These are phyloP conservation scores for Sarcophilus harrisii DNA, from an alignment of 2,797 vertebrate species.

Conservation along the genomic window DNA sequence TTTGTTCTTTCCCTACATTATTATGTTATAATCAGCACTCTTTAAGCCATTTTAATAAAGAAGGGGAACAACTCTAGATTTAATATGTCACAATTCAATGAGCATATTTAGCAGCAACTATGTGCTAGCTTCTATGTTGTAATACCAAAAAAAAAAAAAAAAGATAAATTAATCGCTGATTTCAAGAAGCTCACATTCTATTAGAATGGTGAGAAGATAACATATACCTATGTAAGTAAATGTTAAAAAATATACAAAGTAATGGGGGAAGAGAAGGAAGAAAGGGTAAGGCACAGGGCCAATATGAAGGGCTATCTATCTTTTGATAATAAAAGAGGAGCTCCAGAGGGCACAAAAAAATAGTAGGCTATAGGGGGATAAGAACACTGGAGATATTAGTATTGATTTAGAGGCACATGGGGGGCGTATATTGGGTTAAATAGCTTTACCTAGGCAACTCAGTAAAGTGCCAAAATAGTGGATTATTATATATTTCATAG, in stretches of 20 bases:
- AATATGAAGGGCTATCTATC: not conserved
- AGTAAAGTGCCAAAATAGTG: not conserved
- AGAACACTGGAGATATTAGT: not conserved
- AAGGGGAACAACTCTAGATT: not conserved
- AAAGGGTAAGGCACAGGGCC: not conserved
- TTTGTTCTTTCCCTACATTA: not conserved
- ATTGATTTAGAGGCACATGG: not conserved
- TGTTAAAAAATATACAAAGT: not conserved
- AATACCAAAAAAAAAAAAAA: not conserved
- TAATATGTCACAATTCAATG: not conserved
- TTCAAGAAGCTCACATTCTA: not conserved
- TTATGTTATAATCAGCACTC: conserved; percentile 16
- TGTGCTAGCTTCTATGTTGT: not conserved
- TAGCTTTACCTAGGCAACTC: not conserved
- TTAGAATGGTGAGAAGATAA: not conserved
- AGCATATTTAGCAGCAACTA: not conserved
- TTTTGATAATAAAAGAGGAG: not conserved
- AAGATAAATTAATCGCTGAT: not conserved
- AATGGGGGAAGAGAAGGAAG: not conserved
- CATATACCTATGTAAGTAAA: not conserved
- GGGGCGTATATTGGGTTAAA: not conserved
- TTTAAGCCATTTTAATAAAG: not conserved
- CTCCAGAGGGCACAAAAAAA: not conserved
- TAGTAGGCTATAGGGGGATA: not conserved
- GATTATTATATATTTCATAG: not conserved